Base-by-base conservation (phyloP, 2,797 vertebrate genomes). In the Coendou prehensilis region DNA sequence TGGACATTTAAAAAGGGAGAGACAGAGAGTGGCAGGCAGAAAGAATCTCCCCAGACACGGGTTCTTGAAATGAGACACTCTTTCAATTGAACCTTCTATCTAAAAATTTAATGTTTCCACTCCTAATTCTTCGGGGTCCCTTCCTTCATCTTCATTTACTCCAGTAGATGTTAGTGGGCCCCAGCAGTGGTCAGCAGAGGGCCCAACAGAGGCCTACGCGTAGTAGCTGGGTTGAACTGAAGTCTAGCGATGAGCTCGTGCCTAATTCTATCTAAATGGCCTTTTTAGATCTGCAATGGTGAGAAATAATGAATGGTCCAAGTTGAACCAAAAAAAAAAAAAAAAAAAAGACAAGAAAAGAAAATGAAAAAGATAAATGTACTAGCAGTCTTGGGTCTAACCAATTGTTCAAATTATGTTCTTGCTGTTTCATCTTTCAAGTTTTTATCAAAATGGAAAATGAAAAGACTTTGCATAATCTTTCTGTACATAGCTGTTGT, bases 381-480 rank as follows among this genome's bases (percentile, higher is more conserved):
- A 33, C 84, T 52, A 86, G 54, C 41, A 95, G 23, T 80, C 93
- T 89, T 67, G 33, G 33, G 61, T 75, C 87, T 93, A 96, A 94
- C 94, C 95, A 87, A 95, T 89, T 96, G 91, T 94, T 97, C 87
- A 87, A 85, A 93, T 97, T 96, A 93, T 28, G 80, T 89, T 64
- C 71, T 92, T 67, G 52, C 82, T 83, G 59, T 95, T 97, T 93
- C 95, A 76, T 92, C 94, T 96, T 92, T 78, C 69, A 95, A 94
- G 73, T 92, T 95, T 97, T 89, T 87, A 96, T 94, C 88, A 93
- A 96, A 97, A 89, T 91, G 83, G 67, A 94, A 97, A 59, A 87
- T 63, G n/a, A 84, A 88, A 83, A 89, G 41, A 84, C 88, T 97
- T 94, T 73, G 37, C 87, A 86, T 92, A 93, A 96, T 97, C 96